Evolutionary conservation across 2,797 vertebrate species (phyloP), one percentile per base, ranked within the genome.

Genomic region (Benthosema pterotum): DNA sequence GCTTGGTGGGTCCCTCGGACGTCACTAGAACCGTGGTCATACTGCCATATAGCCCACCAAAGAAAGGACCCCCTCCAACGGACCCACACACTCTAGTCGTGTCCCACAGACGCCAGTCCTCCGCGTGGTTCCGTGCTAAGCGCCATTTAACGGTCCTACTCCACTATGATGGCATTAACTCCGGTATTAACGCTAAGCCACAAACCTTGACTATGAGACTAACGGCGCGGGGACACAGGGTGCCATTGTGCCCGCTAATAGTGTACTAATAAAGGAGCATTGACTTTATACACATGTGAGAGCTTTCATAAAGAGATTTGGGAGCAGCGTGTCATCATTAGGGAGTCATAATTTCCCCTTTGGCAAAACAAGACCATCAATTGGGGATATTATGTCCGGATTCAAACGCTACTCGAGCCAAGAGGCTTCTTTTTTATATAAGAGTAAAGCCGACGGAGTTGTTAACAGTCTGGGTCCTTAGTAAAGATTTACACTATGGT

Each of bases 141-240:
- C 28, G 14, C 58, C 51, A 67, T 72, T 63, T 76, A 45, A 64
- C 66, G 43, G 60, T 61, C 54, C 45, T 45, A 22, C 54, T 77
- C 53, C 55, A 63, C 79, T 62, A 62, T 56, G 73, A 52, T 65
- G n/a, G 69, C 65, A 73, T 80, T 69, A 74, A 64, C 57, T 57
- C 51, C 32, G 63, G 65, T 51, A 72, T 66, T 65, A 73, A 69
- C 66, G 32, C 51, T 71, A 65, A 75, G 64, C 68, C 73, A 57
- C 70, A 74, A 69, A 67, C 65, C 74, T 55, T 59, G 63, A 66
- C 79, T 79, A 74, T 79, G 75, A 83, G 77, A 80, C 73, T 75
- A 80, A 78, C 60, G 57, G 74, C 66, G 48, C 22, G 42, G 5
- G 61, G 57, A 84, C 76, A 85, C 72, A 83, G 72, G 42, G 17